A percentile compares a stretch with the other conserved stretches of the same genome.
Evolutionary conservation across 2,888 invertebrate genomes (phyloP).

Genomic region (Boloria selene): DNA sequence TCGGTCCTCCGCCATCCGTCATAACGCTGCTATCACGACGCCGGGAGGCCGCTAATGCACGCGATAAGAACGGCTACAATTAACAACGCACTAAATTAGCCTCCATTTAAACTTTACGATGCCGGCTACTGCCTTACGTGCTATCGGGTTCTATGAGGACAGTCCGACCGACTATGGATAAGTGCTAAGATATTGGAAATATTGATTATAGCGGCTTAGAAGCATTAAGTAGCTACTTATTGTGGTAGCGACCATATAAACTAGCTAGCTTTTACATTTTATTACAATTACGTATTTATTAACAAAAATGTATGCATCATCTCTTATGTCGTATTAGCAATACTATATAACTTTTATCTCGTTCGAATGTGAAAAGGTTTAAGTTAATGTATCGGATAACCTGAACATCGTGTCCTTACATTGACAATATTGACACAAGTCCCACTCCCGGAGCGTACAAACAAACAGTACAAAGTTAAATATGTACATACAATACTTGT

Average conservation of each 20-base stretch:
- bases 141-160: conserved; percentile 24
- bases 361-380: conserved; percentile 14
- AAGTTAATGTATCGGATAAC: conserved; percentile 29
- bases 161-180: conserved; percentile 27
- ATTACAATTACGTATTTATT: conserved; percentile 1
- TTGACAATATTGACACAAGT: conserved; percentile 48
- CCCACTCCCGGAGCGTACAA: conserved; percentile 41
- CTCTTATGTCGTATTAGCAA: conserved; percentile 11
- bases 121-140: conserved; percentile 79
- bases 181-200: conserved; percentile 4
- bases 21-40: conserved; percentile 61
- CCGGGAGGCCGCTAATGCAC: conserved; percentile 70
- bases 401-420: conserved; percentile 36
- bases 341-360: neutral
- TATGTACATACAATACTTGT: conserved; percentile 53
- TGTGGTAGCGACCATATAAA: conserved; percentile 4
- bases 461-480: conserved; percentile 50
- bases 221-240: neutral
- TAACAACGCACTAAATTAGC: conserved; percentile 81
- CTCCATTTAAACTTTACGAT: conserved; percentile 80
- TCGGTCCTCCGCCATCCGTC: conserved; percentile 55
- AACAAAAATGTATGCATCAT: neutral
- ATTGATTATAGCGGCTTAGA: conserved; percentile 2
- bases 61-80: conserved; percentile 73
- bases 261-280: neutral